Percentiles rank a stretch among this genome's conserved stretches.
Evolutionary conservation across 2,797 vertebrate species (phyloP).

Genomic region (Coccyzus lansbergi): DNA sequence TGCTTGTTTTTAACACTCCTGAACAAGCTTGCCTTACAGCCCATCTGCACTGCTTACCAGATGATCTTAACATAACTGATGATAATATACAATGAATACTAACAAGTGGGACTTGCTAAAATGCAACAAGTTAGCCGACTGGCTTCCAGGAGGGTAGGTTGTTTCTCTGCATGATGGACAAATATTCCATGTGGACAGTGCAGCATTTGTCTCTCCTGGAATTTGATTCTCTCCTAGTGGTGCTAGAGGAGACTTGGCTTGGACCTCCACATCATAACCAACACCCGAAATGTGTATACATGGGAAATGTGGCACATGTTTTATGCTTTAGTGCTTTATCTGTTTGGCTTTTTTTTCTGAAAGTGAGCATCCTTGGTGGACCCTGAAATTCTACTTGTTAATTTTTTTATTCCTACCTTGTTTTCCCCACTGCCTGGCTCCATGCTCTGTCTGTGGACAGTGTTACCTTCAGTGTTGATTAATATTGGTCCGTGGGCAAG

Average conservation of each 20-base stretch:
- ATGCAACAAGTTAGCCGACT: not conserved
- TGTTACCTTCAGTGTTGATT: not conserved
- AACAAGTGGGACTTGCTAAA: not conserved
- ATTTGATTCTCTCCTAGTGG: not conserved
- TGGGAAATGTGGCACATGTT: not conserved
- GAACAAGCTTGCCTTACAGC: not conserved
- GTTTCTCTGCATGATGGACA: not conserved
- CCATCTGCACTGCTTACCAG: not conserved
- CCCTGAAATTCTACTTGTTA: not conserved
- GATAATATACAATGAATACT: not conserved
- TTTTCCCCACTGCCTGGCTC: not conserved
- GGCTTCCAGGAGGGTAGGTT: not conserved
- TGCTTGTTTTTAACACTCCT: not conserved
- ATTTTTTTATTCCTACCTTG: not conserved
- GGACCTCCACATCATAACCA: not conserved
- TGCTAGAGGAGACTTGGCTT: not conserved
- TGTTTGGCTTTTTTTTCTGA: not conserved
- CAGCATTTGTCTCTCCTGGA: not conserved
- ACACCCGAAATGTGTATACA: not conserved
- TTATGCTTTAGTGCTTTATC: not conserved
- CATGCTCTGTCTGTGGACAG: not conserved
- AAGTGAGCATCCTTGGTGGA: not conserved
- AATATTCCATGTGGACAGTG: not conserved
- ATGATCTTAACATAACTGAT: not conserved
- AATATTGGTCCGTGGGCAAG: fast-evolving